These are phyloP conservation scores for Chrysochloris asiatica DNA, from an alignment of 2,113 vertebrate species.

Conservation along the genomic window DNA sequence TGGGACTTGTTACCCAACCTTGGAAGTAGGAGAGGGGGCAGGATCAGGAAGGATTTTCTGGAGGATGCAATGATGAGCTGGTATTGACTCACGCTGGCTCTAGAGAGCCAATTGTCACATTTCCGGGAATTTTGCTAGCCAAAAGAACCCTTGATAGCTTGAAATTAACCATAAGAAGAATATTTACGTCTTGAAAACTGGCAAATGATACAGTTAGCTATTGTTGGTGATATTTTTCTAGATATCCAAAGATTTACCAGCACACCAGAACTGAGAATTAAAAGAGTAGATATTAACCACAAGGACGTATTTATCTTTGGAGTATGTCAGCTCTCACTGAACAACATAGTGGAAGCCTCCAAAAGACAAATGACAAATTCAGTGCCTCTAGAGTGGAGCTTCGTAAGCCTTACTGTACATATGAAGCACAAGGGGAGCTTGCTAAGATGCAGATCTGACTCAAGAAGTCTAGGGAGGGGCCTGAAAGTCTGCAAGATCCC, in stretches of 20 bases:
- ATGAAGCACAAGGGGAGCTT: not conserved
- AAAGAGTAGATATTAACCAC: no score
- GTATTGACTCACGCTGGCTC: not conserved
- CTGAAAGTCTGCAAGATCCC: not conserved
- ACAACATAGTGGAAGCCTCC: not conserved
- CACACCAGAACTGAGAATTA: not conserved
- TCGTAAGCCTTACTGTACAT: not conserved
- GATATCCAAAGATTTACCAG: not conserved
- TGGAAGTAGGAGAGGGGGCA: not conserved
- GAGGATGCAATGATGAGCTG: not conserved
- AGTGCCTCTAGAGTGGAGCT: not conserved
- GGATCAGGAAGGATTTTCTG: not conserved
- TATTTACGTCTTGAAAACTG: not conserved
- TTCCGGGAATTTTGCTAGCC: not conserved
- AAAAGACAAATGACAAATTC: not conserved
- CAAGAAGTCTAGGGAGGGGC: not conserved
- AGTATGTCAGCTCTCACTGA: not conserved
- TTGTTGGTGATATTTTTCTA: not conserved
- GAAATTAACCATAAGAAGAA: not conserved
- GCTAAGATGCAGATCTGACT: not conserved
- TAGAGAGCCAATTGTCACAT: not conserved
- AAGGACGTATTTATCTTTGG: no score
- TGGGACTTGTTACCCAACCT: not conserved
- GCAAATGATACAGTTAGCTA: not conserved
- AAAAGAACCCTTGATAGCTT: not conserved